Evolutionary conservation across 2,888 invertebrate species (phyloP).

Genomic region (Tiliacea citrago): DNA sequence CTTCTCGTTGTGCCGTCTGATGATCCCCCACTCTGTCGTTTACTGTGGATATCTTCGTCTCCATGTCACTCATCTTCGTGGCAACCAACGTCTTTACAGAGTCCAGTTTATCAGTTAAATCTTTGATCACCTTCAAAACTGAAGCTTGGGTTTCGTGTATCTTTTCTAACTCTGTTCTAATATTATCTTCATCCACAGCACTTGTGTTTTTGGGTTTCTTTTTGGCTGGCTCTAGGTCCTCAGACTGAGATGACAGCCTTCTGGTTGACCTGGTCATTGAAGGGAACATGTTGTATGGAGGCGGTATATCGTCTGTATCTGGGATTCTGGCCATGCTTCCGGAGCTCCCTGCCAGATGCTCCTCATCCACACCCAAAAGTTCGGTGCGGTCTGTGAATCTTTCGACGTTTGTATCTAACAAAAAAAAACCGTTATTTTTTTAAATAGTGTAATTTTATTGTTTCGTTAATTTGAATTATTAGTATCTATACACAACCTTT

Average conservation of each 20-base stretch:
- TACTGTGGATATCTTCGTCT: background rate
- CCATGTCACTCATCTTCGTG: background rate
- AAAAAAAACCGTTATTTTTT: background rate
- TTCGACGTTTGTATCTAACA: constrained; percentile 6
- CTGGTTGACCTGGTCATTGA: background rate
- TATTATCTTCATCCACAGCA: background rate
- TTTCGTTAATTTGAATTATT: background rate
- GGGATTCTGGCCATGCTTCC: background rate
- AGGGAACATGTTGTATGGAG: background rate
- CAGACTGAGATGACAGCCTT: background rate
- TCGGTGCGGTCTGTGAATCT: background rate
- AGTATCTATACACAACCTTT: background rate
- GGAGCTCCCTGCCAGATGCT: background rate
- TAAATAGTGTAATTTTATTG: background rate
- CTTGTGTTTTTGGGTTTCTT: background rate
- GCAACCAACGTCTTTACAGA: constrained; percentile 1
- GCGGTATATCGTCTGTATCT: background rate
- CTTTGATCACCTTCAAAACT: background rate
- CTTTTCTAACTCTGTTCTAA: background rate
- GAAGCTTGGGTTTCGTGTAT: background rate
- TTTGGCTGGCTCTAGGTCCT: constrained; percentile 8
- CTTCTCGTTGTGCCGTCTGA: background rate
- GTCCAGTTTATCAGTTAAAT: background rate
- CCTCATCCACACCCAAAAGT: background rate
- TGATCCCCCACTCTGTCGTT: background rate